Evolutionary conservation across 2,888 invertebrate species (phyloP).

Genomic region (Sepioteuthis lessoniana): DNA sequence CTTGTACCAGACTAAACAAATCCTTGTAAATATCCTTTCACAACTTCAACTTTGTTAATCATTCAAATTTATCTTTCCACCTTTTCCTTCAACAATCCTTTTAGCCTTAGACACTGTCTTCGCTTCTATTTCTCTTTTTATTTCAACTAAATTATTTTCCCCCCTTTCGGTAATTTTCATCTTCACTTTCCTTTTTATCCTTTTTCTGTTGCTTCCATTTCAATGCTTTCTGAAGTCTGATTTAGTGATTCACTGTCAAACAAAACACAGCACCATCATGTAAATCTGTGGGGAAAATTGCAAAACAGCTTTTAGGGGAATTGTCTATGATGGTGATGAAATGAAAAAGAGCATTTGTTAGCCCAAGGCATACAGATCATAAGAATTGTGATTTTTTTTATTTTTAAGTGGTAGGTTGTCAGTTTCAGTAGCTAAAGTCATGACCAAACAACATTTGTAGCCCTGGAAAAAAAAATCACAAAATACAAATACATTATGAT

Average conservation of each 20-base stretch:
- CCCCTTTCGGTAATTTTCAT: background rate
- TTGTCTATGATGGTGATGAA: background rate
- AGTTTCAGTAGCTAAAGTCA: too few species aligned
- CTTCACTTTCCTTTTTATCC: background rate
- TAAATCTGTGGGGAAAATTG: background rate
- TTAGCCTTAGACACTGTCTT: background rate
- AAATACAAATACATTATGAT: too few species aligned
- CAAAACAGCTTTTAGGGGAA: background rate
- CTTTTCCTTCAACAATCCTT: background rate
- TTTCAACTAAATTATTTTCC: too few species aligned
- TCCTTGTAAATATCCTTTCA: background rate
- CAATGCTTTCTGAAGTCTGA: background rate
- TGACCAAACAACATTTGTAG: too few species aligned
- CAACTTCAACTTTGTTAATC: background rate
- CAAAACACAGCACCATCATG: background rate
- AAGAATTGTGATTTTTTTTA: background rate
- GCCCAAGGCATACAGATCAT: background rate
- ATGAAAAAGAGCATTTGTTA: background rate
- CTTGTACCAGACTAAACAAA: too few species aligned
- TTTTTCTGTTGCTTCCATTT: background rate
- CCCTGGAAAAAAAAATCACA: too few species aligned
- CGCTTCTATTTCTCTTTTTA: background rate
- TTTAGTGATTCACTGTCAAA: background rate
- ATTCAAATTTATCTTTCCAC: background rate
- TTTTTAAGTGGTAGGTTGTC: too few species aligned